phyloP scores from a whole-genome alignment of 2,113 vertebrate genomes.

The Murina feae region DNA sequence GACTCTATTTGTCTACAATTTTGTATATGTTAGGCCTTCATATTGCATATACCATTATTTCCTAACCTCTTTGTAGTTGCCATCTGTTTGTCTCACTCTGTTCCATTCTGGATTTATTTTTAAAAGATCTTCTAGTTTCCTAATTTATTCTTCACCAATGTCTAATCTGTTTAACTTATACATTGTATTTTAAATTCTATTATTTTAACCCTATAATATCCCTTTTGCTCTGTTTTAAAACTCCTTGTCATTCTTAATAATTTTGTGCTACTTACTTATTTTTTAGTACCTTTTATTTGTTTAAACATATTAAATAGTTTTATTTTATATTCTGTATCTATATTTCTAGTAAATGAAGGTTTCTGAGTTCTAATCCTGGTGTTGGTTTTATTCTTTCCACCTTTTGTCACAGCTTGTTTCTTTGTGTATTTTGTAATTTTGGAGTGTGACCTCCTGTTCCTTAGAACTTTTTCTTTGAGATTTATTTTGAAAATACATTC shows the following conservation, averaged over 20 bases:
- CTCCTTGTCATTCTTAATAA: neutral
- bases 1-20: neutral
- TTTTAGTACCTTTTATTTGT: neutral
- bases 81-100: neutral
- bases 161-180: neutral
- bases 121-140: neutral
- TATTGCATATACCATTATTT: neutral
- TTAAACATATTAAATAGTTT: neutral
- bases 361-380: neutral
- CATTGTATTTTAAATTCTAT: neutral
- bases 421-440: neutral
- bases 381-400: neutral
- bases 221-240: neutral
- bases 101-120: neutral
- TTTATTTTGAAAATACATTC: neutral
- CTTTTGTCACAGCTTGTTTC: neutral
- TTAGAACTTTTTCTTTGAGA: neutral
- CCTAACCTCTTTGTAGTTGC: neutral
- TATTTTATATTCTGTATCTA: neutral
- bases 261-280: neutral
- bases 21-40: neutral
- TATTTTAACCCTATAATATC: neutral
- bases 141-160: neutral
- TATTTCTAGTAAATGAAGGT: neutral
- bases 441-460: neutral